Evolutionary conservation across 2,797 vertebrate species (phyloP).

Genomic region (Streptopelia turtur): DNA sequence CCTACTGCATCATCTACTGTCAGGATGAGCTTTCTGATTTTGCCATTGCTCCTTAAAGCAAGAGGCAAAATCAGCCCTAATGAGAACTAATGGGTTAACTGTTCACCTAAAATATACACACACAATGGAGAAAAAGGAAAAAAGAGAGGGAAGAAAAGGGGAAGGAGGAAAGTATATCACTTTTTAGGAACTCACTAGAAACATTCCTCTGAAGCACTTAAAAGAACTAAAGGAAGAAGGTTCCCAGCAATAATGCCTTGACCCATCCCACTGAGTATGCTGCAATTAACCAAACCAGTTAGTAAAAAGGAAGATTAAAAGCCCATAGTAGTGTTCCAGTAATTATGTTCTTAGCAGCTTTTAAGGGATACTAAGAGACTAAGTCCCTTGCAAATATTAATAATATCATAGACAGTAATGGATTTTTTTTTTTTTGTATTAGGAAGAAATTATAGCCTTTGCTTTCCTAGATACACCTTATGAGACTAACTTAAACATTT

Average conservation of each 20-base stretch:
- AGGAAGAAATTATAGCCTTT: not conserved
- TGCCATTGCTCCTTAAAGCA: not conserved
- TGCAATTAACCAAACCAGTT: not conserved
- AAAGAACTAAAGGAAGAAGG: not conserved
- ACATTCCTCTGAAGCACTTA: not conserved
- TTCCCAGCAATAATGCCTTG: not conserved
- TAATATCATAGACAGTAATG: not conserved
- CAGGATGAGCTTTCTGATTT: not conserved
- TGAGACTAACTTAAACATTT: not conserved
- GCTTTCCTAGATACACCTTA: not conserved
- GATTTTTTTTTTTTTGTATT: not conserved
- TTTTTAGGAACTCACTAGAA: not conserved
- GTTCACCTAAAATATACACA: not conserved
- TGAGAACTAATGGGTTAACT: not conserved
- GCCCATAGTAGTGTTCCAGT: not conserved
- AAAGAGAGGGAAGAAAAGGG: not conserved
- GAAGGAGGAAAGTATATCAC: not conserved
- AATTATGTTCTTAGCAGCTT: not conserved
- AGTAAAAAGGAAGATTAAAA: not conserved
- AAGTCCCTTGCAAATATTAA: not conserved
- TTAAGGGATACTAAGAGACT: not conserved
- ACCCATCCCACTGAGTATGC: not conserved
- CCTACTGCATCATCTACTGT: not conserved
- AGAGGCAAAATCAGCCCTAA: not conserved
- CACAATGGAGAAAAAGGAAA: fast-evolving